Evolutionary conservation across 2,797 vertebrate species (phyloP).

Genomic region (Acridotheres tristis): DNA sequence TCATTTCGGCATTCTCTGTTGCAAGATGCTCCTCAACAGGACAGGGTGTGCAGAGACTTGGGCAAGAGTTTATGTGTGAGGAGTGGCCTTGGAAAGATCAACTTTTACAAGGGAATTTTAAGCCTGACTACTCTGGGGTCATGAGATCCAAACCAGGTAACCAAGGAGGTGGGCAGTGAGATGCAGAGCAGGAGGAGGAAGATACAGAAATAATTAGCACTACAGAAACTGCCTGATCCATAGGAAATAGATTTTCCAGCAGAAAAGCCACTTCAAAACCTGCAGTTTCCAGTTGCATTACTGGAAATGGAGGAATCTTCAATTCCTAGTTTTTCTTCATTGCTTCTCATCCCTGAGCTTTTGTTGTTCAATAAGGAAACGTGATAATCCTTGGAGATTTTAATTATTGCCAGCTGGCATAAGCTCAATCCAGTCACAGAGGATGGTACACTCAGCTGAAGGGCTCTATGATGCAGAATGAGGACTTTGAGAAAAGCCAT

Average conservation of each 20-base stretch:
- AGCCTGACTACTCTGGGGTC: fast-evolving
- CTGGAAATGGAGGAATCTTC: neutral
- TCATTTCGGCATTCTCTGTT: neutral
- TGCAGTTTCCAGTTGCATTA: neutral
- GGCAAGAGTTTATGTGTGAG: neutral
- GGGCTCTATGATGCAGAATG: neutral
- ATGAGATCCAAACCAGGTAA: neutral
- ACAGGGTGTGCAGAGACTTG: neutral
- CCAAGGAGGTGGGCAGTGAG: neutral
- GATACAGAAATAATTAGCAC: neutral
- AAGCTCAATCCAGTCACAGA: neutral
- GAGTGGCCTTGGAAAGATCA: neutral
- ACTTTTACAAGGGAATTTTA: neutral
- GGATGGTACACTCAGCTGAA: neutral
- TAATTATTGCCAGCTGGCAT: neutral
- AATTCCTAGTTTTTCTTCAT: neutral
- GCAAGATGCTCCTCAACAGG: neutral
- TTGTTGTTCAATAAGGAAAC: neutral
- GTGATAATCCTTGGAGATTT: neutral
- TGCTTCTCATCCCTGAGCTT: neutral
- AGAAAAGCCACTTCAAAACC: neutral
- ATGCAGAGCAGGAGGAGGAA: neutral
- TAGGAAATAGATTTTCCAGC: neutral
- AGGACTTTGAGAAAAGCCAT: neutral
- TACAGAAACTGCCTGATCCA: neutral